These are phyloP conservation scores for Drosophila takahashii DNA, from an alignment of 1,140 invertebrate genomes.

Conservation along the genomic window DNA sequence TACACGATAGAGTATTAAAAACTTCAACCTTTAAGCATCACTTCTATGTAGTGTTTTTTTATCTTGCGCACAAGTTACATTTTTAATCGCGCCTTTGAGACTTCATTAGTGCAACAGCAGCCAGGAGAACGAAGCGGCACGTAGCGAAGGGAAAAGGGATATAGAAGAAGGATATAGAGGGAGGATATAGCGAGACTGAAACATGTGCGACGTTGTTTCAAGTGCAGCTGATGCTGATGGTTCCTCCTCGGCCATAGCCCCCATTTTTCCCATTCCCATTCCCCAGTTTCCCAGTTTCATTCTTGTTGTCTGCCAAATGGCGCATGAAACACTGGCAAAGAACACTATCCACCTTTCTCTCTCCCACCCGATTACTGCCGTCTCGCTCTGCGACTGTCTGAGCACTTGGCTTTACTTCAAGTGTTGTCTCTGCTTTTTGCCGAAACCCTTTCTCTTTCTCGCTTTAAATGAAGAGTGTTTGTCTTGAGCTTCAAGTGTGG, in stretches of 20 bases:
- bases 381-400: constrained; percentile 44
- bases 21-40: constrained; percentile 31
- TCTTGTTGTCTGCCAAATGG: constrained; percentile 76
- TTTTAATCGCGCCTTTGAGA: constrained; percentile 83
- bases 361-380: background rate
- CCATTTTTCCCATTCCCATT: background rate
- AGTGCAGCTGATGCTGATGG: constrained; percentile 63
- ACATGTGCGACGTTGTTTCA: constrained; percentile 69
- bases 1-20: constrained; percentile 40
- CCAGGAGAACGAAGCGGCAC: constrained; percentile 33
- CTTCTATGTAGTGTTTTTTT: constrained; percentile 41
- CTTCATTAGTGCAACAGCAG: constrained; percentile 74
- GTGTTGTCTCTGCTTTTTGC: constrained; percentile 75
- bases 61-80: constrained; percentile 76
- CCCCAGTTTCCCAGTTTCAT: constrained; percentile 13
- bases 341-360: constrained; percentile 23
- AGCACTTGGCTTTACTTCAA: constrained; percentile 60
- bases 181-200: constrained; percentile 40
- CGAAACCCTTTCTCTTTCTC: constrained; percentile 44
- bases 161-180: constrained; percentile 2
- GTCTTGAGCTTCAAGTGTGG: constrained; percentile 78
- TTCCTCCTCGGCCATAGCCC: background rate
- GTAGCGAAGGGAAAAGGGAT: constrained; percentile 26
- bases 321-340: constrained; percentile 61
- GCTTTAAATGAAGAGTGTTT: constrained; percentile 73